Conservation (phyloP, 2,888 invertebrate species). For the Callyntrura sp. region DNA sequence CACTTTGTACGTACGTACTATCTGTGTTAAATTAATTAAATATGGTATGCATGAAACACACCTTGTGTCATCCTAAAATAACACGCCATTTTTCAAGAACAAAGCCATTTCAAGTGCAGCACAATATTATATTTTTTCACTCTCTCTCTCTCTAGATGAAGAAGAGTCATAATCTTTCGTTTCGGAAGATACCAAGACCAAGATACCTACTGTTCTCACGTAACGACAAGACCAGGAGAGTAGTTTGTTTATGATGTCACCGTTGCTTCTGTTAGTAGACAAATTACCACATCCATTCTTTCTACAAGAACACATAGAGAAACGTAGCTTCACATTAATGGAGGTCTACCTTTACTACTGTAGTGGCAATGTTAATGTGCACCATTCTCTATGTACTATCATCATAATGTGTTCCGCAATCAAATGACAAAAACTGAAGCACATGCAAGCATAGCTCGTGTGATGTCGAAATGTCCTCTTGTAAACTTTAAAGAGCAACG, state of each 20-base stretch:
- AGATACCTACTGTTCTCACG: conserved; percentile 43
- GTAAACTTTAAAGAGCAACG: not conserved
- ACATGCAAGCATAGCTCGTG: not conserved
- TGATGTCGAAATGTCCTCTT: not conserved
- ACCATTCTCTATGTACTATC: not conserved
- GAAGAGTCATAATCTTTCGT: not conserved
- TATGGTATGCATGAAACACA: conserved; percentile 25
- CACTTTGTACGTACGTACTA: not conserved
- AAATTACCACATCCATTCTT: conserved; percentile 3
- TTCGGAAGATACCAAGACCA: conserved; percentile 21
- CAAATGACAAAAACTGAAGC: conserved; percentile 10
- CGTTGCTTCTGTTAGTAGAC: not conserved
- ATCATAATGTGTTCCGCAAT: not conserved
- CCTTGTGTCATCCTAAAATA: conserved; percentile 48
- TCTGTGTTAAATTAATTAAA: conserved; percentile 19
- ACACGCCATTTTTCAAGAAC: conserved; percentile 40
- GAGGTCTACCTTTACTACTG: not conserved
- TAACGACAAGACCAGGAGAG: not conserved
- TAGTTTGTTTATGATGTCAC: conserved; percentile 42
- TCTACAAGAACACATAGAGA: not conserved
- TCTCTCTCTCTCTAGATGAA: too few species aligned
- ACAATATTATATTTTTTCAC: conserved; percentile 7
- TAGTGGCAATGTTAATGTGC: not conserved
- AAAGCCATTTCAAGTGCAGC: conserved; percentile 51
- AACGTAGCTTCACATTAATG: not conserved